Percentiles rank a stretch among this genome's conserved stretches.
Evolutionary conservation across 2,113 vertebrate species (phyloP).

Genomic region (Neodontobutis hainanensis): DNA sequence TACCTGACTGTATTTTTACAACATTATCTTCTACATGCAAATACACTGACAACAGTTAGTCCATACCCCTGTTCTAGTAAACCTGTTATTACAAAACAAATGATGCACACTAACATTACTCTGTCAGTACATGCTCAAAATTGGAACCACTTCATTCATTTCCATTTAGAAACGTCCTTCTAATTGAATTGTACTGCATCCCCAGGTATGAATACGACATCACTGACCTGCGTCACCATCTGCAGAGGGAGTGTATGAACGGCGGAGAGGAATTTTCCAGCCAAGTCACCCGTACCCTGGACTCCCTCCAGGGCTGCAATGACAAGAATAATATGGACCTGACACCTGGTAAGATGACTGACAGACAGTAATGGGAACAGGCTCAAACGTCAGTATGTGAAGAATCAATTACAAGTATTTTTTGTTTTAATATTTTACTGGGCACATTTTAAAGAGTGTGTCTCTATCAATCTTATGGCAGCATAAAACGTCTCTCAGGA

Average conservation of each 20-base stretch:
- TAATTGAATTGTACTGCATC: constrained; percentile 34
- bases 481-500: not conserved
- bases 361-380: not conserved
- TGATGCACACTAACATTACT: not conserved
- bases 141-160: constrained; percentile 7
- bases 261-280: constrained; percentile 96
- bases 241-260: constrained; percentile 98
- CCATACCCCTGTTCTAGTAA: no score
- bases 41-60: no score
- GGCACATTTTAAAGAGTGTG: no score
- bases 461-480: not conserved
- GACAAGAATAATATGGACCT: constrained; percentile 96
- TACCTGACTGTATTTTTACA: no score
- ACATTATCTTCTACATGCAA: no score
- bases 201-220: constrained; percentile 92
- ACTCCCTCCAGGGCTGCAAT: constrained; percentile 95
- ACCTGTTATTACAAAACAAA: no score
- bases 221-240: constrained; percentile 93
- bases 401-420: not conserved
- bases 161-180: not conserved
- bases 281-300: constrained; percentile 94
- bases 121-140: not conserved
- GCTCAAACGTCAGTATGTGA: not conserved
- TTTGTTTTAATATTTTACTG: not conserved
- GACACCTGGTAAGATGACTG: constrained; percentile 84